These are phyloP conservation scores for Cichlasoma orientale DNA, from an alignment of 2,797 vertebrate genomes.

Conservation along the genomic window DNA sequence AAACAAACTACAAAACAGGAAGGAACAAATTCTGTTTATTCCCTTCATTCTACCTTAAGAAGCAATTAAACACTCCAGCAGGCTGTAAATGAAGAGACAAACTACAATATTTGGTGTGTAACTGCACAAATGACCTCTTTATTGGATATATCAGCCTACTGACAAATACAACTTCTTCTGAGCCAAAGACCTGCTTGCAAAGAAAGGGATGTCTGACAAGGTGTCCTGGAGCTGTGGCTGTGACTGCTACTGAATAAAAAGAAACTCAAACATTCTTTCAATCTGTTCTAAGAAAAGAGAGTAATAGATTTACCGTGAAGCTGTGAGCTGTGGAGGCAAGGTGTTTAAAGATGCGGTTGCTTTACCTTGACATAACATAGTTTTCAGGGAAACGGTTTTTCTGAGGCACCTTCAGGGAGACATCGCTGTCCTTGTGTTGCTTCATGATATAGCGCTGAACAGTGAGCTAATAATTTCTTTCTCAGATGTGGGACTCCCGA, in stretches of 20 bases:
- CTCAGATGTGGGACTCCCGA: not conserved
- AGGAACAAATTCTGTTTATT: not conserved
- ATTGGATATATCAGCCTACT: too few species aligned
- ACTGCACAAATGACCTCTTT: not conserved
- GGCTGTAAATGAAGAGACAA: not conserved
- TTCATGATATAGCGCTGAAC: not conserved
- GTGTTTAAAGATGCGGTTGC: not conserved
- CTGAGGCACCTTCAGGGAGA: not conserved
- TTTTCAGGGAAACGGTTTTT: not conserved
- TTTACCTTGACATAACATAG: not conserved
- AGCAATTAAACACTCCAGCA: not conserved
- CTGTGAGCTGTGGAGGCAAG: not conserved
- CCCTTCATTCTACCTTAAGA: not conserved
- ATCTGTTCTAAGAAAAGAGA: not conserved
- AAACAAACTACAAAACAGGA: not conserved
- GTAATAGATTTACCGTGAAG: not conserved
- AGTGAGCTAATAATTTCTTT: not conserved
- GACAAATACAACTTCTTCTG: not conserved
- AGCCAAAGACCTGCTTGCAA: not conserved
- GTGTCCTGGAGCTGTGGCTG: not conserved
- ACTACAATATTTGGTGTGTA: not conserved
- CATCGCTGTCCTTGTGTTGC: not conserved
- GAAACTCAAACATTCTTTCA: not conserved
- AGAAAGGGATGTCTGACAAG: not conserved
- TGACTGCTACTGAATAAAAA: not conserved